Base-by-base conservation (phyloP, 1,140 invertebrate genomes). In the Trypoxylus dichotomus region DNA sequence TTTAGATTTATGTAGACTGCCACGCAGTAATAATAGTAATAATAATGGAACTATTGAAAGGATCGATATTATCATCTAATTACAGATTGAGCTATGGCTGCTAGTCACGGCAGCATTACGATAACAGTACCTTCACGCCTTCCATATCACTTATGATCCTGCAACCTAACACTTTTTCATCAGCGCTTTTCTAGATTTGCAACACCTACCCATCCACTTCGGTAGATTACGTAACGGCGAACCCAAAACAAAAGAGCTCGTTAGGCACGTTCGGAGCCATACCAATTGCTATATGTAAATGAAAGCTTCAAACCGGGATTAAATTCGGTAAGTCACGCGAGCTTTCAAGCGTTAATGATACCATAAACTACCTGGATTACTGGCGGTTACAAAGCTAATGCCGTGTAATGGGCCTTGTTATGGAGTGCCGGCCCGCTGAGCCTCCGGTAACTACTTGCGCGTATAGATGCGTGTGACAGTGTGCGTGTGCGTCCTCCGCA, bases 311-410 rank as follows among this genome's bases (percentile, higher is more conserved):
- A 75, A 80, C 76, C 72, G 74, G 74, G 75, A 79, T 80, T 76
- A 82, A 83, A 82, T 81, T 83, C 76, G 82, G 82, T 79, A 83
- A 80, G 82, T 80, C 81, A 83, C 79, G 82, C 79, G 68, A 83
- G 79, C 79, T 78, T 24, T 77, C 77, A 80, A 80, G 79, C 82
- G 79, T 82, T 83, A 83, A 83, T 83, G 79, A 79, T 79, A 80
- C 78, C 78, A 79, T 83, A 83, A 83, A 83, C 79, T 82, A 83
- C 82, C 82, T 83, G 82, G 82, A 81, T 82, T 82, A 82, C 75
- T 80, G 79, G 19, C 75, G 82, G 79, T 83, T 83, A 83, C 82
- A 83, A 83, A 83, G 79, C 79, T 83, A 83, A 83, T 83, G 79
- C 82, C 82, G 78, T 83, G 82, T 83, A 83, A 83, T 83, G 82